A percentile compares a stretch with the other conserved stretches of the same genome.
phyloP scores from a whole-genome alignment of 2,797 vertebrate species.

The Lophius americanus region DNA sequence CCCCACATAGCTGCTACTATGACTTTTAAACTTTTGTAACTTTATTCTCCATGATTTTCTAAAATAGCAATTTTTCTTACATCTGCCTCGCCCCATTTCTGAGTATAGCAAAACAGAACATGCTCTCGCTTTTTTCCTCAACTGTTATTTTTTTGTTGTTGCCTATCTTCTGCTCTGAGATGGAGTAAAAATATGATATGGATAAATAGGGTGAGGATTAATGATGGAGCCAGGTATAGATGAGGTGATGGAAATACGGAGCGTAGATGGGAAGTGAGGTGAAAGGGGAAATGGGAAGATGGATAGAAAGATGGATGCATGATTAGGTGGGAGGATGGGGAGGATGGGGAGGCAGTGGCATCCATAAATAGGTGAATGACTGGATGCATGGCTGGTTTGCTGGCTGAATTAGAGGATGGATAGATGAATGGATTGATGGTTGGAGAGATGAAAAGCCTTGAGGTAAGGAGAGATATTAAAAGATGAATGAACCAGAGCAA shows the following conservation, averaged over 20 bases:
- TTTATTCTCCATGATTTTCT: constrained; percentile 41
- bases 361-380: constrained; percentile 70
- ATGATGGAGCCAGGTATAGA: constrained; percentile 43
- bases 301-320: constrained; percentile 66
- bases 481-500: constrained; percentile 69
- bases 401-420: constrained; percentile 53
- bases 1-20: neutral
- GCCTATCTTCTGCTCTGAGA: neutral
- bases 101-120: constrained; percentile 28
- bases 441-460: constrained; percentile 66
- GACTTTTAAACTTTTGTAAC: constrained; percentile 2
- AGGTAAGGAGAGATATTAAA: constrained; percentile 65
- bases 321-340: constrained; percentile 61
- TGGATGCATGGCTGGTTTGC: constrained; percentile 56
- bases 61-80: constrained; percentile 1
- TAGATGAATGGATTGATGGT: constrained; percentile 57
- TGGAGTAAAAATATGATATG: constrained; percentile 25
- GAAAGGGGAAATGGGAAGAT: constrained; percentile 70
- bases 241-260: constrained; percentile 52
- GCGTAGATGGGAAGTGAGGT: constrained; percentile 42
- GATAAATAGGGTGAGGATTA: constrained; percentile 54
- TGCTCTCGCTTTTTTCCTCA: neutral
- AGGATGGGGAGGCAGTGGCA: constrained; percentile 50
- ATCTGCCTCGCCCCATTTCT: constrained; percentile 14
- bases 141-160: constrained; percentile 24